Conservation (phyloP, 2,797 vertebrate genomes). For the Phataginus tricuspis region DNA sequence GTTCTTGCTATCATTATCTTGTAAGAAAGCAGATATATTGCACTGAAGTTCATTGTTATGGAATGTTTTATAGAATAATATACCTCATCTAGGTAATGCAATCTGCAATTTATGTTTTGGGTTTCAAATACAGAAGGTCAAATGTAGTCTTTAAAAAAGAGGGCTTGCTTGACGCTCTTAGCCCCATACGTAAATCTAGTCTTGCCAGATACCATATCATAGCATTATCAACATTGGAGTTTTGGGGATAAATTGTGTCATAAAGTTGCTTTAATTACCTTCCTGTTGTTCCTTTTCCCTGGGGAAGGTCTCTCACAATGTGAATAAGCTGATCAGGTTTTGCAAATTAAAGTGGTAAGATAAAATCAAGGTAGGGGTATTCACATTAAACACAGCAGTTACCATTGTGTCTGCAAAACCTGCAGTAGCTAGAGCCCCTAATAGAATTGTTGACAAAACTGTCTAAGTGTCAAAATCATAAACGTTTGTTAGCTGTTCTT, state of each 20-base stretch:
- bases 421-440: slow-evolving; percentile 37
- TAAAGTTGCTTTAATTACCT: slow-evolving; percentile 78
- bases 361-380: slow-evolving; percentile 68
- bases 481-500: slow-evolving; percentile 21
- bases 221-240: slow-evolving; percentile 56
- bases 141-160: not conserved
- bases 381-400: slow-evolving; percentile 4
- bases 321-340: slow-evolving; percentile 75
- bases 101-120: not conserved
- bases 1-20: not conserved
- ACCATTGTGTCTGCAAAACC: not conserved
- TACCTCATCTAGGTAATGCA: not conserved
- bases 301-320: slow-evolving; percentile 26
- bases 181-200: slow-evolving; percentile 50
- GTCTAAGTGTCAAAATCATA: slow-evolving; percentile 41
- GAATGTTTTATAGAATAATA: slow-evolving; percentile 33
- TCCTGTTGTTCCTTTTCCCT: slow-evolving; percentile 57
- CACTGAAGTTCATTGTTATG: not conserved
- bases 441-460: slow-evolving; percentile 6
- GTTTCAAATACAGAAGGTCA: not conserved
- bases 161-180: not conserved
- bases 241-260: slow-evolving; percentile 64
- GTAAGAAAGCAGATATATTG: not conserved
- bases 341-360: slow-evolving; percentile 71
- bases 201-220: slow-evolving; percentile 14